A percentile compares a stretch with the other conserved stretches of the same genome.
Conservation (phyloP, 1,140 invertebrate species). For the Formica selysi region DNA sequence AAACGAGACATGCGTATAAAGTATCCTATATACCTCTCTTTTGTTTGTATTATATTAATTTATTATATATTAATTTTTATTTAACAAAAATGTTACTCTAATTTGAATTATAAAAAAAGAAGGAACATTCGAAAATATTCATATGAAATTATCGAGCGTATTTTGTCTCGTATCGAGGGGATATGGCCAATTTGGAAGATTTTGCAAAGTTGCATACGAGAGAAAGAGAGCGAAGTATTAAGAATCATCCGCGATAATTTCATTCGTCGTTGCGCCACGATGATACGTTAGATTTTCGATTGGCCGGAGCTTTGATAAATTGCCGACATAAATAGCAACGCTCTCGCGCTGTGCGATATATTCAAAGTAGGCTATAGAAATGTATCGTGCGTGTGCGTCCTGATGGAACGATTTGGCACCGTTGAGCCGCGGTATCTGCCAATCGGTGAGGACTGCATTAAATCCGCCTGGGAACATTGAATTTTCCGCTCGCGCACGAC, state of each 20-base stretch:
- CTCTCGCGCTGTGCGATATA: slow-evolving; percentile 50
- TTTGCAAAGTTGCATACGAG: not conserved
- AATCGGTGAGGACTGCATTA: slow-evolving; percentile 75
- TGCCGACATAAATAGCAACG: slow-evolving; percentile 49
- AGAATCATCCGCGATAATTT: slow-evolving; percentile 48
- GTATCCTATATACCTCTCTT: not conserved
- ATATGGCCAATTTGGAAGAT: not conserved
- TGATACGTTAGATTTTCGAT: slow-evolving; percentile 62
- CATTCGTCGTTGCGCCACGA: slow-evolving; percentile 54
- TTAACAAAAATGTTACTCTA: not conserved
- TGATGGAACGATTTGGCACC: slow-evolving; percentile 75
- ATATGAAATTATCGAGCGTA: not conserved
- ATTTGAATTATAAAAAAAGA: not conserved
- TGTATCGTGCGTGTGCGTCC: slow-evolving; percentile 56
- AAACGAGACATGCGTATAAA: too few relatives aligned
- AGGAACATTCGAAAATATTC: not conserved
- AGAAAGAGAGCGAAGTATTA: slow-evolving; percentile 2
- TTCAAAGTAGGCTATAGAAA: slow-evolving; percentile 64
- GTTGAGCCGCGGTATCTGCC: slow-evolving; percentile 72
- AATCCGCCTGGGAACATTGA: slow-evolving; percentile 71
- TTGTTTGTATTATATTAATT: not conserved
- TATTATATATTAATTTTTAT: not conserved
- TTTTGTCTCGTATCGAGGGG: not conserved
- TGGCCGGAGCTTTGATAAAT: slow-evolving; percentile 52
- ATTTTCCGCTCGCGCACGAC: slow-evolving; percentile 65